These are phyloP conservation scores for Alectura lathami DNA, from an alignment of 2,113 vertebrate species.

Conservation along the genomic window DNA sequence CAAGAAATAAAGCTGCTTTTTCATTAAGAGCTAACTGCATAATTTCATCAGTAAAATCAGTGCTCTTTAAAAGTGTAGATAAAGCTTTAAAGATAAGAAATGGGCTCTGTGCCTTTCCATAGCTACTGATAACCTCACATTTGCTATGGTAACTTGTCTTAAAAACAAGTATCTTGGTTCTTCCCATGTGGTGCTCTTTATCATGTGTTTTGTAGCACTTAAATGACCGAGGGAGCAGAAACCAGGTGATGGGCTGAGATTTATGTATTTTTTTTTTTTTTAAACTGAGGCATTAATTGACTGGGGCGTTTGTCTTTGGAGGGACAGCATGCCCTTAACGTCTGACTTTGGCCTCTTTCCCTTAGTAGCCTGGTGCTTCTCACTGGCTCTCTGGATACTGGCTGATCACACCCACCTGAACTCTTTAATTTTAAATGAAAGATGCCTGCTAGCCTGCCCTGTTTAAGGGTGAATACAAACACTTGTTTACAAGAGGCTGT, in stretches of 20 bases:
- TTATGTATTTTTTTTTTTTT: not conserved
- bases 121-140: not conserved
- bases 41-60: not conserved
- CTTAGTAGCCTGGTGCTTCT: not conserved
- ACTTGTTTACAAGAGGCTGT: too few species aligned
- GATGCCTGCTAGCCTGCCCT: rapidly evolving
- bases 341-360: not conserved
- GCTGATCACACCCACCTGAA: rapidly evolving
- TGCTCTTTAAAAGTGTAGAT: not conserved
- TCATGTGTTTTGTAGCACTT: not conserved
- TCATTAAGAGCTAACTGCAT: not conserved
- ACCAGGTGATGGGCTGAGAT: not conserved
- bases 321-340: not conserved
- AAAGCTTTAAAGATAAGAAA: not conserved
- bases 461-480: too few species aligned
- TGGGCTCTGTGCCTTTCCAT: not conserved
- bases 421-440: too few species aligned
- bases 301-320: not conserved
- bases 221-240: not conserved
- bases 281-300: too few species aligned
- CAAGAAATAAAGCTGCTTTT: not conserved
- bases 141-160: not conserved
- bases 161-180: not conserved
- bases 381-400: rapidly evolving
- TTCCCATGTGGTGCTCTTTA: not conserved